Evolutionary conservation across 2,888 invertebrate species (phyloP).

Genomic region (Cephalotes varians): DNA sequence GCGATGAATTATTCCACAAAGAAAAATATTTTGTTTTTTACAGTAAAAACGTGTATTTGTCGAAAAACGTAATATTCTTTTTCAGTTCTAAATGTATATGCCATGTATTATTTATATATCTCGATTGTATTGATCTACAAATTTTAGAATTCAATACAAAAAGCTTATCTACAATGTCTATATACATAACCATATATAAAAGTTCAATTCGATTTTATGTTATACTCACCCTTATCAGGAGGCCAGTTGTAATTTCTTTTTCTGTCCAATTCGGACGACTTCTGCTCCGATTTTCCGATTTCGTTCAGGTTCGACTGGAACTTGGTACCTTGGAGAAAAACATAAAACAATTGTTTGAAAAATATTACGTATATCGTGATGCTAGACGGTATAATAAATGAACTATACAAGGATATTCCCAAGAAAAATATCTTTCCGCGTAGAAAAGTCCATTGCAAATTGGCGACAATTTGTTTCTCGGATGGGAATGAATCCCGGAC

Average conservation of each 20-base stretch:
- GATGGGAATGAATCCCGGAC: constrained; percentile 19
- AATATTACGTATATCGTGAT: background rate
- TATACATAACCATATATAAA: background rate
- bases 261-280: constrained; percentile 81
- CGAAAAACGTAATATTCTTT: background rate
- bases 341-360: constrained; percentile 25
- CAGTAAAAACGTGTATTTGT: background rate
- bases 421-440: background rate
- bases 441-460: background rate
- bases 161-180: background rate
- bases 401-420: background rate
- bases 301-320: constrained; percentile 85
- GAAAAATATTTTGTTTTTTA: background rate
- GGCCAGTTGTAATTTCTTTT: constrained; percentile 82
- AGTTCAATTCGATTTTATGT: background rate
- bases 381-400: background rate
- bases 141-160: background rate
- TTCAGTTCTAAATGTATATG: background rate
- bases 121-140: background rate
- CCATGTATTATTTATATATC: background rate
- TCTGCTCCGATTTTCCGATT: constrained; percentile 85
- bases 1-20: background rate
- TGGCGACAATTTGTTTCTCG: constrained; percentile 12
- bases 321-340: constrained; percentile 76
- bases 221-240: constrained; percentile 79